phyloP scores from a whole-genome alignment of 2,797 vertebrate species.

The Malurus leucopterus region DNA sequence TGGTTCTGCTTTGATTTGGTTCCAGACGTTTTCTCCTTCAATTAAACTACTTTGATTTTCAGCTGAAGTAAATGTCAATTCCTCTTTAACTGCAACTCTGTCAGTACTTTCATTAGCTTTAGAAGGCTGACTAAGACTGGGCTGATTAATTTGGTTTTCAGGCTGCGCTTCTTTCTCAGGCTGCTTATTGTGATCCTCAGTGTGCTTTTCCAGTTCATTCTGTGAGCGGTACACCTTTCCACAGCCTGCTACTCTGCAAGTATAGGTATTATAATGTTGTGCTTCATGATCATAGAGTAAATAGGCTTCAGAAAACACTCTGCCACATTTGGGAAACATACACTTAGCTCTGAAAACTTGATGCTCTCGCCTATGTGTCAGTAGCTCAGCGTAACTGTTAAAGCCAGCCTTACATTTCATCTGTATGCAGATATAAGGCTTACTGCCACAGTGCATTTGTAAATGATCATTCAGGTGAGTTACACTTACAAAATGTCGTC shows the following conservation, averaged over 20 bases:
- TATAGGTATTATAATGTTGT: constrained; percentile 95
- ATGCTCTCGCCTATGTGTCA: constrained; percentile 89
- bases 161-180: constrained; percentile 39
- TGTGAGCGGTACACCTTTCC: constrained; percentile 91
- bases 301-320: constrained; percentile 91
- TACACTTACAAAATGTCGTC: constrained; percentile 91
- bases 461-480: constrained; percentile 94
- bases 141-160: constrained; percentile 51
- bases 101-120: constrained; percentile 31
- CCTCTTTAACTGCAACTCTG: constrained; percentile 54
- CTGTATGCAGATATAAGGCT: constrained; percentile 96
- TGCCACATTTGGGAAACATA: constrained; percentile 95
- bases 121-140: constrained; percentile 39
- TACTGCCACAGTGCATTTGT: constrained; percentile 93
- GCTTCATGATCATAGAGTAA: constrained; percentile 95
- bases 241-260: constrained; percentile 85
- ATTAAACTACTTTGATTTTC: constrained; percentile 16
- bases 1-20: constrained; percentile 57
- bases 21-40: constrained; percentile 30
- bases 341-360: constrained; percentile 88
- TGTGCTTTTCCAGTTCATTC: constrained; percentile 85
- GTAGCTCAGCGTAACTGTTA: constrained; percentile 87
- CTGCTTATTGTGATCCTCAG: constrained; percentile 75
- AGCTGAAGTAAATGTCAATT: constrained; percentile 19
- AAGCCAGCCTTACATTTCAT: constrained; percentile 94